Evolutionary conservation across 1,140 invertebrate species (phyloP), one percentile per base, ranked within the genome.

Genomic region (Diprion similis): DNA sequence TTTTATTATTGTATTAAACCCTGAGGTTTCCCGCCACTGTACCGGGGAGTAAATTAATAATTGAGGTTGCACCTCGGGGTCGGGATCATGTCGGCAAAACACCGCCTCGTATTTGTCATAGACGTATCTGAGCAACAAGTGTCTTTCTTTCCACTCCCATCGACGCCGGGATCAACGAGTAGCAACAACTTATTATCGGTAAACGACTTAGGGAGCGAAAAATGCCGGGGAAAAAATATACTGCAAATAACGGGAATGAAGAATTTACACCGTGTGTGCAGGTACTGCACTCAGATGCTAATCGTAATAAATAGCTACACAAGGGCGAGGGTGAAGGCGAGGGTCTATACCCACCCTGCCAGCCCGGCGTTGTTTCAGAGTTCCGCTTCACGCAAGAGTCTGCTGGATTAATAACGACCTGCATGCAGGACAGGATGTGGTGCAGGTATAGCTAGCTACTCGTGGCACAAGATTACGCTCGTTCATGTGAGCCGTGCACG

Each of bases 1-100:
- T 79, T 78, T 76, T 77, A 79, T 81, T 78, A 77, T 76, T 45
- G 45, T 47, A 71, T 19, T 46, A 66, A 66, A 77, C 68, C 74
- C 72, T 67, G 75, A 76, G 77, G 59, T 80, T 79, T 51, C 75
- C 71, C 46, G 51, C 51, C 24, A 37, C 24, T 6, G 11, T 13
- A 4, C 51, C 11, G 51, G 51, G 6, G 9, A 13, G 9, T 59
- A 59, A 59, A 59, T 59, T 59, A 59, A 59, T 59, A 59, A 59
- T 59, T 59, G 51, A 59, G 51, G 51, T 4, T 59, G 9, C 51
- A 59, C 51, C 6, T 6, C 51, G n/a, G 51, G 6, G 6, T 13
- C n/a, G 24, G 24, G 0, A 37, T 37, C 24, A 6, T 6, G 24
- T 37, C 24, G 24, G 24, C 24, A 6, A 37, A 37, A 37, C 24